phyloP scores from a whole-genome alignment of 2,113 vertebrate species.

The Percopsis transmontana region DNA sequence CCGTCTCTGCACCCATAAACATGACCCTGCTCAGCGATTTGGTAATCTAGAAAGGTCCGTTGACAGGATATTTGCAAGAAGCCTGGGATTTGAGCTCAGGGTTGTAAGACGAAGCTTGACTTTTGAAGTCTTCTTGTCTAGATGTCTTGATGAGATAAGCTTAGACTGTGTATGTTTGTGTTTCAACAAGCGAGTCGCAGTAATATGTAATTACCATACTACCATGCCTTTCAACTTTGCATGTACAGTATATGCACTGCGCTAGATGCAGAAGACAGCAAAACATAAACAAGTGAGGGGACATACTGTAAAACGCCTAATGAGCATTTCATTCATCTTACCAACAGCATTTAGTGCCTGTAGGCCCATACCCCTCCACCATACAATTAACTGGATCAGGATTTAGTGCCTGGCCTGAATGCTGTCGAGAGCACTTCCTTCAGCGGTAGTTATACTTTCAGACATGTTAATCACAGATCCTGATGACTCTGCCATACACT shows the following conservation, averaged over 20 bases:
- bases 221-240: neutral
- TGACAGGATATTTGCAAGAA: neutral
- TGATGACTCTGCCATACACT: slow-evolving; percentile 70
- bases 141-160: neutral
- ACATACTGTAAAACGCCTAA: slow-evolving; percentile 57
- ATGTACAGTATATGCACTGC: neutral
- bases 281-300: slow-evolving; percentile 51
- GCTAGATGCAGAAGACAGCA: slow-evolving; percentile 44
- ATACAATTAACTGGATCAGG: slow-evolving; percentile 72
- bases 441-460: slow-evolving; percentile 62
- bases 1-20: slow-evolving; percentile 2
- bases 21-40: slow-evolving; percentile 1
- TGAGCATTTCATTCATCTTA: slow-evolving; percentile 65
- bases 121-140: too few relatives aligned
- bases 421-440: slow-evolving; percentile 69
- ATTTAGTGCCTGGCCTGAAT: slow-evolving; percentile 65
- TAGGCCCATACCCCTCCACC: slow-evolving; percentile 51
- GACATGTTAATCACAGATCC: slow-evolving; percentile 72
- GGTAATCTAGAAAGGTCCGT: neutral
- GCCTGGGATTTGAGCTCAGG: neutral
- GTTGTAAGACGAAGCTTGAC: neutral
- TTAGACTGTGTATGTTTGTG: neutral
- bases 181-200: neutral
- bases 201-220: slow-evolving; percentile 2
- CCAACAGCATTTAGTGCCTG: slow-evolving; percentile 50